These are phyloP conservation scores for Drosophila neonasuta DNA, from an alignment of 2,888 invertebrate species.

Conservation along the genomic window DNA sequence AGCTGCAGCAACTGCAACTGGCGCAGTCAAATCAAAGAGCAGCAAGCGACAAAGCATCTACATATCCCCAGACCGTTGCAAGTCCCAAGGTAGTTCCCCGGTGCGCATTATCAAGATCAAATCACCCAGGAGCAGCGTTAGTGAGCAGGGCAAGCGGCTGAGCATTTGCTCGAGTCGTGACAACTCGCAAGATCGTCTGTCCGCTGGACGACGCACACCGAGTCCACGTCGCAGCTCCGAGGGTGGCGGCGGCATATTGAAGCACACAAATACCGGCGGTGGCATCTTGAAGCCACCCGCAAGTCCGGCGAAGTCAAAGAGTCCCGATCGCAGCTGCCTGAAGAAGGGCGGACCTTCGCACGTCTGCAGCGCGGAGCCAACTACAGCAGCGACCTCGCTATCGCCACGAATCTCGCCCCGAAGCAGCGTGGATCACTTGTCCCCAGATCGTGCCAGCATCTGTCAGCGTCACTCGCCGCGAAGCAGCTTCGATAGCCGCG, in stretches of 20 bases:
- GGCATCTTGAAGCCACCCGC: constrained; percentile 80
- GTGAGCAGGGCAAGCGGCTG: constrained; percentile 82
- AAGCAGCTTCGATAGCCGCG: constrained; percentile 81
- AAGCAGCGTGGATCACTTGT: constrained; percentile 80
- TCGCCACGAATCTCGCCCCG: constrained; percentile 81
- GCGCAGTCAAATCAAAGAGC: constrained; percentile 59
- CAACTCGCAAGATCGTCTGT: constrained; percentile 80
- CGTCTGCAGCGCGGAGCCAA: constrained; percentile 77
- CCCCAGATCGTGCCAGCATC: constrained; percentile 79
- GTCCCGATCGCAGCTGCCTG: constrained; percentile 81
- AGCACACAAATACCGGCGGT: constrained; percentile 67
- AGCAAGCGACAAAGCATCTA: constrained; percentile 84
- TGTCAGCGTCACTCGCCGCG: constrained; percentile 81
- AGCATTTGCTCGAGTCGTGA: constrained; percentile 81
- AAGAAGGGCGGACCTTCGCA: constrained; percentile 80
- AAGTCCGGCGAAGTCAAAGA: constrained; percentile 81
- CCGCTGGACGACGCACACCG: constrained; percentile 78
- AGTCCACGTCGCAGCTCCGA: constrained; percentile 81
- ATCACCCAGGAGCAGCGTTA: constrained; percentile 84
- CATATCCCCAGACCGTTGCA: constrained; percentile 83
- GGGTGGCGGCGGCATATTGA: constrained; percentile 81
- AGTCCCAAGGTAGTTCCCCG: constrained; percentile 81
- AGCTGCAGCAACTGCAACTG: not conserved
- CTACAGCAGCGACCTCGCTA: constrained; percentile 60
- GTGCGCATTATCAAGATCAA: constrained; percentile 82